These are phyloP conservation scores for Agrochola lychnidis DNA, from an alignment of 2,888 invertebrate genomes.

Conservation along the genomic window DNA sequence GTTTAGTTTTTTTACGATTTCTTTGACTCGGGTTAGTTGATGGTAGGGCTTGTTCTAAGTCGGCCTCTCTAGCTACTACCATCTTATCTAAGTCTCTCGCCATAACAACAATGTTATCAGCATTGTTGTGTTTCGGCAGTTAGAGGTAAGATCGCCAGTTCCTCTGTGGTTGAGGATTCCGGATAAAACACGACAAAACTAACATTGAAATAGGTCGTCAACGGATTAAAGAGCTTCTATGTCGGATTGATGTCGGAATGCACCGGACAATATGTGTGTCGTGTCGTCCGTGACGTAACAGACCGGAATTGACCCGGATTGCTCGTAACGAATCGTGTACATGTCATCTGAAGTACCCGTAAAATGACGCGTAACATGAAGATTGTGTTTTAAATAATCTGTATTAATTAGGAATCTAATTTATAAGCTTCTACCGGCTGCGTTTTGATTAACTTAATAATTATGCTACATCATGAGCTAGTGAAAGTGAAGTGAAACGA, in stretches of 20 bases:
- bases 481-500: too few species aligned
- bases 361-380: too few species aligned
- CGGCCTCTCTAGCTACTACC: too few species aligned
- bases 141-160: too few species aligned
- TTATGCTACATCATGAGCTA: neutral
- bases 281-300: constrained; percentile 31
- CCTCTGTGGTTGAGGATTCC: too few species aligned
- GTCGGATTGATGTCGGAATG: constrained; percentile 21
- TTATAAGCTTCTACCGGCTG: neutral
- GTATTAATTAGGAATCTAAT: constrained; percentile 7
- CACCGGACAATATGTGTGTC: constrained; percentile 6
- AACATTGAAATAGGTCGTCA: constrained; percentile 35
- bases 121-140: too few species aligned
- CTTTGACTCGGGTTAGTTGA: too few species aligned
- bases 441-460: neutral
- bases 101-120: too few species aligned
- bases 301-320: constrained; percentile 26
- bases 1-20: too few species aligned
- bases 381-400: neutral
- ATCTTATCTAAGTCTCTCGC: too few species aligned
- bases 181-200: neutral
- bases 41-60: too few species aligned
- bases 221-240: constrained; percentile 17
- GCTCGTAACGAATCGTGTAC: constrained; percentile 20
- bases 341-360: neutral